Base-by-base conservation (phyloP, 1,140 invertebrate species). In the Drosophila repleta region DNA sequence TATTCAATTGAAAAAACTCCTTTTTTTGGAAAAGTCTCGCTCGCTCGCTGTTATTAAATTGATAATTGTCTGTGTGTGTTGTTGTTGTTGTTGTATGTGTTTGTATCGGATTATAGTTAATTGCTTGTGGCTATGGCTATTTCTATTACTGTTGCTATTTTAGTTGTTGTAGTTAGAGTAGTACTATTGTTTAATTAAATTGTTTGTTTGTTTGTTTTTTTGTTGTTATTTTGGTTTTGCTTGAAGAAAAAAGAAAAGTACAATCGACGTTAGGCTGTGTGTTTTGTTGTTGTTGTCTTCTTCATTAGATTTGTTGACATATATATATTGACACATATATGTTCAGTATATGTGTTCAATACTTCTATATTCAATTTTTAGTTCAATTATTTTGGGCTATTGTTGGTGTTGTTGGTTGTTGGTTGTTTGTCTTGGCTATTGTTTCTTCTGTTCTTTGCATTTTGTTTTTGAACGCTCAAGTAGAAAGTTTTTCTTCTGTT, bases 251-350 rank as follows among this genome's bases (percentile, higher is more conserved):
- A 90, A 90, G 79, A 90, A 83, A 90, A 87, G 66, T 87, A 91
- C 90, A 91, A 91, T 91, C 90, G 90, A 91, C 90, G 85, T 82
- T 82, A 83, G 90, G 90, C 90, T 89, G 79, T 72, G 61, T 66
- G 41, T 35, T 2, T 35, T 35, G 32, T 35, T 35, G 3, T 66
- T 71, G 73, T 75, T 55, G 58, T 73, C 58, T 74, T 74, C 49
- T 49, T 62, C 8, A 45, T 39, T 49, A 49, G 21, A 41, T 52
- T 17, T 15, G 10, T 35, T 35, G 32, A n/a, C 39, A 18, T 52
- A 29, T 24, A 39, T 55, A 18, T 35, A 13, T 13, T 20, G 37
- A 41, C n/a, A 41, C 35, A 15, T 39, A 41, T 41, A 55, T 53
- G 29, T 35, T 35, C 29, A 20, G 35, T 13, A 37, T 18, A 43